Evolutionary conservation across 2,888 invertebrate species (phyloP).

Genomic region (Tipula lateralis): DNA sequence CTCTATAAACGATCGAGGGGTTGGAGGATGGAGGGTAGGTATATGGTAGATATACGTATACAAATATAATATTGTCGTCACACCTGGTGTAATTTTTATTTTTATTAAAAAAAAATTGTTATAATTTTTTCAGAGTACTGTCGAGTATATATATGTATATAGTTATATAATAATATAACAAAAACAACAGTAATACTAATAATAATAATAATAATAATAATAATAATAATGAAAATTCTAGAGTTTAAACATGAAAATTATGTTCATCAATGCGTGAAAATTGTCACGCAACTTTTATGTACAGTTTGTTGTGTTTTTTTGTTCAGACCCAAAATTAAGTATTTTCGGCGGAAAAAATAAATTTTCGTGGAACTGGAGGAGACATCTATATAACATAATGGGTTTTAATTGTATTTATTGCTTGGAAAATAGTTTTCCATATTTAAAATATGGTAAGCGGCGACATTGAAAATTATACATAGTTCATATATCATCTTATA

Average conservation of each 20-base stretch:
- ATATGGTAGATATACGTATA: neutral
- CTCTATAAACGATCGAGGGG: neutral
- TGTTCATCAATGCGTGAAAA: conserved; percentile 27
- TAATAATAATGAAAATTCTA: conserved; percentile 6
- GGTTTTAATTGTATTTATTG: neutral
- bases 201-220: neutral
- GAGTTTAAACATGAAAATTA: conserved; percentile 24
- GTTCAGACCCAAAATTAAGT: neutral
- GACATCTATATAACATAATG: neutral
- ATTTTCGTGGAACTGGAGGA: neutral
- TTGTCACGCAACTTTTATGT: conserved; percentile 26
- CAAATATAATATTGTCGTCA: conserved; percentile 6
- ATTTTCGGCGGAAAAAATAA: neutral
- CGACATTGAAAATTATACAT: no score
- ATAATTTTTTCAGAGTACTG: neutral
- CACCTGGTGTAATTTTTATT: conserved; percentile 26
- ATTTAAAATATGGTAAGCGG: no score
- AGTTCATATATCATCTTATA: no score
- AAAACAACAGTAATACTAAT: neutral
- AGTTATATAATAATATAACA: neutral
- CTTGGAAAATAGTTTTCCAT: neutral
- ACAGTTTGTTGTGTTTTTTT: no score
- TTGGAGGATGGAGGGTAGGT: neutral
- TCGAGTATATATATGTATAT: no score
- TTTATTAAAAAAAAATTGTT: neutral